Conservation (phyloP, 2,888 invertebrate species). For the Troides aeacus region DNA sequence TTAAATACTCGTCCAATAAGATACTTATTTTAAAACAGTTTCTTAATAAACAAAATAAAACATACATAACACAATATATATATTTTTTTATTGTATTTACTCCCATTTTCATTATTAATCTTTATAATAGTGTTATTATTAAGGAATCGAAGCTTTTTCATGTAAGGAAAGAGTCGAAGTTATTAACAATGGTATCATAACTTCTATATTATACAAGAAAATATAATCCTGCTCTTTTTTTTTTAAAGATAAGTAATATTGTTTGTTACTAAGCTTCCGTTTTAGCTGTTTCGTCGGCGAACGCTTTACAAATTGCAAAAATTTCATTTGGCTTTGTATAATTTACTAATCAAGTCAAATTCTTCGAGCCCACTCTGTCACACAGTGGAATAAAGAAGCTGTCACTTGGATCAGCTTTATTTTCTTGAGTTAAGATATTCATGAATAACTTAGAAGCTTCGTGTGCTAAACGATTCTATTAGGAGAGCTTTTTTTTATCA, state of each 20-base stretch:
- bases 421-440: slow-evolving; percentile 5
- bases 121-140: no score
- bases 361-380: neutral
- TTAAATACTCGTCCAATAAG: no score
- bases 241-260: no score
- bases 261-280: neutral
- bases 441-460: slow-evolving; percentile 10
- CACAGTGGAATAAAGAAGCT: neutral
- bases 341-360: slow-evolving; percentile 5
- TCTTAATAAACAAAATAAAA: no score
- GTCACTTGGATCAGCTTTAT: slow-evolving; percentile 4
- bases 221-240: neutral
- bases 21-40: no score
- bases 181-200: no score
- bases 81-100: no score
- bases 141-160: no score
- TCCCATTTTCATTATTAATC: no score
- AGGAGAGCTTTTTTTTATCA: neutral
- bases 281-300: neutral
- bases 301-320: slow-evolving; percentile 11
- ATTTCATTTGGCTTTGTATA: slow-evolving; percentile 7
- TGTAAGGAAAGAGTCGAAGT: no score
- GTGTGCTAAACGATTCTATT: slow-evolving; percentile 1
- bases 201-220: no score
- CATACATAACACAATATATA: no score